Base-by-base conservation (phyloP, 2,797 vertebrate genomes). In the Odontamblyopus lacepedii region DNA sequence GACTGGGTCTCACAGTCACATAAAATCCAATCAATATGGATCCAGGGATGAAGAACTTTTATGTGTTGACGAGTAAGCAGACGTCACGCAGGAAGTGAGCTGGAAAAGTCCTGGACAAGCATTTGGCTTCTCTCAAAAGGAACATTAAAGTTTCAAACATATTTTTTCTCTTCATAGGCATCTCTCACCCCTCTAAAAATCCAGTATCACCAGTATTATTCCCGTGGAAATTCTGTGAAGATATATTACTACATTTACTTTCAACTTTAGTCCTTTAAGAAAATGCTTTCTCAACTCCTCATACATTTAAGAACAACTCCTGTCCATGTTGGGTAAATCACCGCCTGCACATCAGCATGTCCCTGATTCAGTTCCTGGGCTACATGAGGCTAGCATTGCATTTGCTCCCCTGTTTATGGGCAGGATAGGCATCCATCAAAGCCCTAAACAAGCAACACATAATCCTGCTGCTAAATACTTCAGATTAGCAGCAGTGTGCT, bases 1-100 rank as follows among this genome's bases (percentile, higher is more conserved):
- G 62, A 48, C 63, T 26, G 51, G 57, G 78, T 60, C 71, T 60
- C 48, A 50, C 18, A 32, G 51, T 55, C 64, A 80, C 79, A 76
- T 71, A 63, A 84, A 75, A 79, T 81, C 4, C 6, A 66, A 79
- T 85, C 50, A 70, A 23, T 78, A 67, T 72, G 44, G 32, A 63
- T 74, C 53, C 38, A 30, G 59, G 32, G 60, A 59, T 70, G 35
- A 51, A 63, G 67, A 75, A 59, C 6, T 77, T 73, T 70, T 61
- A 83, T 67, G 69, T 67, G 72, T 18, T 70, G 41, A 78, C 27
- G 74, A 78, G 70, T 66, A 32, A 70, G 56, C 27, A 41, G 5
- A n/a, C 0, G 1, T 64, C 38, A 53, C 7, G 18, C 48, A n/a
- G 65, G 26, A 50, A 6, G 63, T 50, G 41, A 66, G 63, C 63